Evolutionary conservation across 1,140 invertebrate species (phyloP).

Genomic region (Holcopasites calliopsidis): DNA sequence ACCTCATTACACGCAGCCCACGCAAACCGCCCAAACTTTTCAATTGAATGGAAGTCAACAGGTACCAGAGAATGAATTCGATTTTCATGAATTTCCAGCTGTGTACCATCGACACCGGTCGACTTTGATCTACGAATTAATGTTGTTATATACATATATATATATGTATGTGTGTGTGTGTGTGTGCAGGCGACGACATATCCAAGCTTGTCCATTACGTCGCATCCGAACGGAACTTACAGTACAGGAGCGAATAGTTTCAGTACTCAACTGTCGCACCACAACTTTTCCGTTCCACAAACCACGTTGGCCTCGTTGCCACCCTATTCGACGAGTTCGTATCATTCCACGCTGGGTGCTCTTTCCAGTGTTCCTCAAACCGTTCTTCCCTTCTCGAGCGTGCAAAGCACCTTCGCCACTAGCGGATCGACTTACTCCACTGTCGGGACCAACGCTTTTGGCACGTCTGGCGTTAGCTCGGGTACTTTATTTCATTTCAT

Average conservation of each 20-base stretch:
- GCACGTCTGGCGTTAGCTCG: constrained; percentile 72
- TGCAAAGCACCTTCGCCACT: constrained; percentile 71
- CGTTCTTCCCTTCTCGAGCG: constrained; percentile 73
- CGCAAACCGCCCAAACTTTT: constrained; percentile 70
- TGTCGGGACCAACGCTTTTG: constrained; percentile 77
- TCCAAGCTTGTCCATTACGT: constrained; percentile 74
- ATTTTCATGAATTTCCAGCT: too few relatives aligned
- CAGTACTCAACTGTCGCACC: constrained; percentile 70
- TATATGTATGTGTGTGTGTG: constrained; percentile 16
- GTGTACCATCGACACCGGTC: too few relatives aligned
- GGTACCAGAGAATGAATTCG: constrained; percentile 45
- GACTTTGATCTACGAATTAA: neutral
- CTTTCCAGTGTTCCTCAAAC: constrained; percentile 72
- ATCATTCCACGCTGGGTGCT: constrained; percentile 71
- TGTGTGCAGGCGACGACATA: constrained; percentile 71
- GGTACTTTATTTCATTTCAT: constrained; percentile 50
- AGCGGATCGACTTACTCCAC: constrained; percentile 74
- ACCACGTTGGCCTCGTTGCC: constrained; percentile 72
- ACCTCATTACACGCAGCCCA: constrained; percentile 74
- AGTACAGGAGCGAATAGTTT: constrained; percentile 71
- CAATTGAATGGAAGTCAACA: constrained; percentile 76
- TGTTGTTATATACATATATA: too few relatives aligned
- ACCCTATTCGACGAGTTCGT: constrained; percentile 72
- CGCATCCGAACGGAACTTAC: constrained; percentile 74
- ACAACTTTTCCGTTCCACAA: constrained; percentile 72